Evolutionary conservation across 2,113 vertebrate genomes (phyloP).

Genomic region (Nycticorax nycticorax): DNA sequence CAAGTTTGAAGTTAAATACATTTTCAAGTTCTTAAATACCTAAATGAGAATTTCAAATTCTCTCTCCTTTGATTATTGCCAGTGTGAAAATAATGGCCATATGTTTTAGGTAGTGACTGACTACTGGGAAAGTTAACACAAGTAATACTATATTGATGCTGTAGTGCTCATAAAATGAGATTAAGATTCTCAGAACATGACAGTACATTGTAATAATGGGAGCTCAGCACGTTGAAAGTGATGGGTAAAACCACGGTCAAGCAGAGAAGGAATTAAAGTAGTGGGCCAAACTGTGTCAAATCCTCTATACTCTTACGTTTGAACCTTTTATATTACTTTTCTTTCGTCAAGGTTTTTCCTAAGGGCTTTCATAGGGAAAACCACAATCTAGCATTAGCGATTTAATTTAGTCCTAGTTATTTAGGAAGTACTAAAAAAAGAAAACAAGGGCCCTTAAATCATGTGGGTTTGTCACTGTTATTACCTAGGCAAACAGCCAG

Average conservation of each 20-base stretch:
- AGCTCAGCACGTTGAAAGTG: background rate
- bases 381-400: rapidly evolving
- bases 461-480: background rate
- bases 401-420: background rate
- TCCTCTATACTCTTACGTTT: background rate
- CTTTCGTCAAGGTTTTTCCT: background rate
- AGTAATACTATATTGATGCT: background rate
- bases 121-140: background rate
- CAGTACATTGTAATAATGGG: background rate
- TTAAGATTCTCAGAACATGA: background rate
- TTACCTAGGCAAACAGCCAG: background rate
- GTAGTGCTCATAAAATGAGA: background rate
- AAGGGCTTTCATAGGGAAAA: background rate
- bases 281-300: background rate
- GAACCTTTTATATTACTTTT: background rate
- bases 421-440: background rate
- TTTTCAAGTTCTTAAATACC: constrained; percentile 14
- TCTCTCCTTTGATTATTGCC: background rate
- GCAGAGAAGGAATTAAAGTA: background rate
- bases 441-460: background rate
- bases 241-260: background rate
- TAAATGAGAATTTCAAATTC: constrained; percentile 10
- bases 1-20: constrained; percentile 2
- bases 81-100: background rate
- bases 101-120: background rate